Conservation (phyloP, 2,797 vertebrate species). For the Decapterus maruadsi region DNA sequence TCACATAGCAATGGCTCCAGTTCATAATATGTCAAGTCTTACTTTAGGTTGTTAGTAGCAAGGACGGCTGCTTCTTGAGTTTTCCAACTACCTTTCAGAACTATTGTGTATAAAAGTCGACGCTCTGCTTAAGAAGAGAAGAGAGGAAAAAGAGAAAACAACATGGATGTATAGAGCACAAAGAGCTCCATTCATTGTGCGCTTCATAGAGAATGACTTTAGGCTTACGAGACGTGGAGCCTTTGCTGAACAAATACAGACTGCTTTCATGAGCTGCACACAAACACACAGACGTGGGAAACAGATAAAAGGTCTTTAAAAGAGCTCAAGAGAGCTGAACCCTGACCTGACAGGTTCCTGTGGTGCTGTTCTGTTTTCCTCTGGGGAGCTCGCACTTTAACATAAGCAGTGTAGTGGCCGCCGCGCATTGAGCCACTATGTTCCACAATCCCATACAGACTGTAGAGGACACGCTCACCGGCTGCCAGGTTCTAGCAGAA, state of each 20-base stretch:
- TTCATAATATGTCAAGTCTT: slow-evolving; percentile 17
- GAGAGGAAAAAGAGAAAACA: slow-evolving; percentile 9
- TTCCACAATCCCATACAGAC: slow-evolving; percentile 96
- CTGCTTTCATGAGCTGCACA: background rate
- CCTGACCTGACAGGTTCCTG: slow-evolving; percentile 88
- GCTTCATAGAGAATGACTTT: slow-evolving; percentile 19
- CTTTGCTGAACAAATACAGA: slow-evolving; percentile 22
- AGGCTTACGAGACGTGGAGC: slow-evolving; percentile 23
- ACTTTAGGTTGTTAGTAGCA: slow-evolving; percentile 33
- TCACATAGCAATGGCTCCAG: slow-evolving; percentile 10
- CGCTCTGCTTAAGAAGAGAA: slow-evolving; percentile 38
- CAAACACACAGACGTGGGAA: slow-evolving; percentile 13
- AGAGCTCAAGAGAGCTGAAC: slow-evolving; percentile 6
- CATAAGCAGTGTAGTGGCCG: slow-evolving; percentile 95
- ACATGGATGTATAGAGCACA: slow-evolving; percentile 25
- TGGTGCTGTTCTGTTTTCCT: slow-evolving; percentile 88
- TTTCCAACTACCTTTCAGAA: slow-evolving; percentile 27
- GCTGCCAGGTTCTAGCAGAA: slow-evolving; percentile 82
- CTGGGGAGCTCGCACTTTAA: slow-evolving; percentile 92
- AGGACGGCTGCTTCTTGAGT: slow-evolving; percentile 17
- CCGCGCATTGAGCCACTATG: slow-evolving; percentile 97
- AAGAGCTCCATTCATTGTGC: slow-evolving; percentile 7
- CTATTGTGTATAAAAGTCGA: slow-evolving; percentile 19
- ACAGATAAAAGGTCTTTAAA: slow-evolving; percentile 5
- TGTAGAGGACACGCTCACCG: slow-evolving; percentile 91